These are phyloP conservation scores for Gadus macrocephalus DNA, from an alignment of 2,113 vertebrate species.

Conservation along the genomic window DNA sequence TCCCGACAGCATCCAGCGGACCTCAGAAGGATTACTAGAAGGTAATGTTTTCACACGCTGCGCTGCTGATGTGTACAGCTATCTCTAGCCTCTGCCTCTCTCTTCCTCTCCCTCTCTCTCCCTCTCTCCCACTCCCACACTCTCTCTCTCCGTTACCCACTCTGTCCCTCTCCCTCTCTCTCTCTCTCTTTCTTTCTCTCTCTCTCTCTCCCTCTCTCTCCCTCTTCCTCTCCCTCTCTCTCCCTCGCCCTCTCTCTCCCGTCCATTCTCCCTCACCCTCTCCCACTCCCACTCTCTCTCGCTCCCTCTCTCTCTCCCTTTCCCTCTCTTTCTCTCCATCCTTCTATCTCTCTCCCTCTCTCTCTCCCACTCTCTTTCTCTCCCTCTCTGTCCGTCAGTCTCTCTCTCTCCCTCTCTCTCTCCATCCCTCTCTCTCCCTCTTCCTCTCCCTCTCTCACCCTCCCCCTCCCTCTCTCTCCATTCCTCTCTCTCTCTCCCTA, in stretches of 20 bases:
- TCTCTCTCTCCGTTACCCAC: background rate
- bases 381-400: conserved; percentile 3
- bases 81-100: too few relatives aligned
- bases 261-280: background rate
- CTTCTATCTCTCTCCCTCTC: background rate
- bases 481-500: background rate
- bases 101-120: too few relatives aligned
- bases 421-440: background rate
- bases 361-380: too few relatives aligned
- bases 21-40: too few relatives aligned
- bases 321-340: background rate
- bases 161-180: conserved; percentile 9
- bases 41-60: too few relatives aligned
- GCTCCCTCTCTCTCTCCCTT: too few relatives aligned
- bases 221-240: too few relatives aligned
- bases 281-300: too few relatives aligned
- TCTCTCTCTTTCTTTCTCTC: background rate
- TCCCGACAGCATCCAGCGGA: too few relatives aligned
- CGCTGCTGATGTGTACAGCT: too few relatives aligned
- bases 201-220: background rate
- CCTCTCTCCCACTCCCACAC: too few relatives aligned
- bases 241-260: background rate
- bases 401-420: conserved; percentile 5
- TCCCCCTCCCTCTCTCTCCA: too few relatives aligned
- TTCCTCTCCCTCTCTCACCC: background rate